These are phyloP conservation scores for Cryptoleucopteryx plumbea DNA, from an alignment of 2,113 vertebrate species.

Conservation along the genomic window DNA sequence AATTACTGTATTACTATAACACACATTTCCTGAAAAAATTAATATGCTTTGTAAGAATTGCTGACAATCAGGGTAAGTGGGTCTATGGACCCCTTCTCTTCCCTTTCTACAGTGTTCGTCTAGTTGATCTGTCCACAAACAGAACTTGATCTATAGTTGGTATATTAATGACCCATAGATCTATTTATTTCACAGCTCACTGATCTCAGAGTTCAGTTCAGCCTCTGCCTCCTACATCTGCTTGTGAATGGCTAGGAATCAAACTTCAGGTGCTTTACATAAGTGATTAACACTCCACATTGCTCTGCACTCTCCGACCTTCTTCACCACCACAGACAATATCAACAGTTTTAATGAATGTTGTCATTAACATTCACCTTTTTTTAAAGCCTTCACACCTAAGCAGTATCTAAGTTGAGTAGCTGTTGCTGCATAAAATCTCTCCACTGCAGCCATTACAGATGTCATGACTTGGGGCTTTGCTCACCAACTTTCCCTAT, in stretches of 20 bases:
- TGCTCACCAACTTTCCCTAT: background rate
- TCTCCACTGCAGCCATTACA: background rate
- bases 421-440: background rate
- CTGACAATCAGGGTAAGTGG: background rate
- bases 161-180: background rate
- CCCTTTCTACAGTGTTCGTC: fast-evolving
- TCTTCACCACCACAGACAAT: background rate
- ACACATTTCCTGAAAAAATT: background rate
- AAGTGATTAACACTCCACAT: fast-evolving
- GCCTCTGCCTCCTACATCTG: background rate
- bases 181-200: background rate
- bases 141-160: background rate
- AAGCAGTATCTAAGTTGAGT: background rate
- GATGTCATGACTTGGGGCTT: background rate
- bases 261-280: background rate
- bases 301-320: background rate
- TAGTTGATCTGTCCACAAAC: background rate
- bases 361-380: background rate
- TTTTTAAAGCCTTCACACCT: background rate
- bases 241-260: background rate
- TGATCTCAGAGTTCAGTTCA: background rate
- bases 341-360: background rate
- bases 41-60: background rate
- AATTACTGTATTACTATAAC: background rate
- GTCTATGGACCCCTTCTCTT: no score